Percentiles rank a stretch among this genome's conserved stretches.
These are phyloP conservation scores for Colletes latitarsis DNA, from an alignment of 1,140 invertebrate genomes.

Conservation along the genomic window DNA sequence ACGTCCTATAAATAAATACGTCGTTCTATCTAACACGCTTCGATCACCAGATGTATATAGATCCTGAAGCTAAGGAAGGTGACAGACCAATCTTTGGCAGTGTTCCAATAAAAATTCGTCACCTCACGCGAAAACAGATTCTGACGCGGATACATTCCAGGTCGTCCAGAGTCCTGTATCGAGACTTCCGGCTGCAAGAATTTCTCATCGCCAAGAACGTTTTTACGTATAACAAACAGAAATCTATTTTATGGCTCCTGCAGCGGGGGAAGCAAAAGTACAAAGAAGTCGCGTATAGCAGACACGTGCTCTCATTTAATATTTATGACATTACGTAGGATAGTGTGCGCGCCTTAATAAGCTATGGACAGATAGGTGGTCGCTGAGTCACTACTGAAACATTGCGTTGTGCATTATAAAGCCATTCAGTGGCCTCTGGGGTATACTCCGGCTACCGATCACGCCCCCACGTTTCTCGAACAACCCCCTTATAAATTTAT, in stretches of 20 bases:
- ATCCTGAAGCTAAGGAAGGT: slow-evolving; percentile 13
- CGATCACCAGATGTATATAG: slow-evolving; percentile 31
- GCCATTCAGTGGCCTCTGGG: slow-evolving; percentile 16
- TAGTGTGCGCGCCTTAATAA: slow-evolving; percentile 48
- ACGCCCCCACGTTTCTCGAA: slow-evolving; percentile 12
- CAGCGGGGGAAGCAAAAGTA: no score
- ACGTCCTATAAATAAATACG: slow-evolving; percentile 70
- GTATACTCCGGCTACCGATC: slow-evolving; percentile 34
- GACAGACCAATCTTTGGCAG: slow-evolving; percentile 46
- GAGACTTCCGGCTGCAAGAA: background rate
- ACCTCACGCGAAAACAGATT: slow-evolving; percentile 36
- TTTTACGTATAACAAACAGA: no score
- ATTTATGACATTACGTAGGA: slow-evolving; percentile 49
- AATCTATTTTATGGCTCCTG: no score
- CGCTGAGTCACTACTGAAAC: slow-evolving; percentile 51
- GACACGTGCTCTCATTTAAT: slow-evolving; percentile 5
- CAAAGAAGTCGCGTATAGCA: no score
- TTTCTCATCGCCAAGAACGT: background rate
- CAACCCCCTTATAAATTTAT: slow-evolving; percentile 20
- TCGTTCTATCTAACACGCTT: slow-evolving; percentile 61
- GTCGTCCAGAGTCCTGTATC: no score
- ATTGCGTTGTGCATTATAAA: slow-evolving; percentile 41
- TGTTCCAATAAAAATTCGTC: slow-evolving; percentile 54
- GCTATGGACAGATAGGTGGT: slow-evolving; percentile 50
- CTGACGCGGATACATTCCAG: slow-evolving; percentile 12